These are phyloP conservation scores for Zapus hudsonius DNA, from an alignment of 2,113 vertebrate genomes.

Conservation along the genomic window DNA sequence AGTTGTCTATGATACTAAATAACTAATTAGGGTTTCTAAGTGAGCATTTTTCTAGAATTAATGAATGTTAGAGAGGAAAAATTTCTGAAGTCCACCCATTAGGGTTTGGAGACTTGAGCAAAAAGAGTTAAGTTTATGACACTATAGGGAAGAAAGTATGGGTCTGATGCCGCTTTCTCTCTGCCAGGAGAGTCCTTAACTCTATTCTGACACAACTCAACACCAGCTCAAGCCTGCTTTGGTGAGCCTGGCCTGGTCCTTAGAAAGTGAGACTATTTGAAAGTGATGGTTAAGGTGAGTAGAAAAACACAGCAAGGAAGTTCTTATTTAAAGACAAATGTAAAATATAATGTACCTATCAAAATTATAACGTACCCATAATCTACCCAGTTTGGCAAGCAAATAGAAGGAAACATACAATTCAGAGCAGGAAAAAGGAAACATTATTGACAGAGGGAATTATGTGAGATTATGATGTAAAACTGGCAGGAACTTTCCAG, in stretches of 20 bases:
- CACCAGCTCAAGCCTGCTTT: background rate
- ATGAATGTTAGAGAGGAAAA: background rate
- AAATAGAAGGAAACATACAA: background rate
- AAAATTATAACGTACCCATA: background rate
- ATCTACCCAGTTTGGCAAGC: background rate
- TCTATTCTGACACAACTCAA: background rate
- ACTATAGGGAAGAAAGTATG: background rate
- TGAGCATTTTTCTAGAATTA: background rate
- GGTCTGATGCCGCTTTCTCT: background rate
- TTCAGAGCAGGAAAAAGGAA: conserved; percentile 1
- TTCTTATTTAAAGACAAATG: conserved; percentile 16
- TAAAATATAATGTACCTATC: background rate
- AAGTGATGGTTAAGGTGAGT: background rate
- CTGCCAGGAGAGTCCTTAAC: background rate
- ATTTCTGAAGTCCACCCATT: background rate
- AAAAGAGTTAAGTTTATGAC: background rate
- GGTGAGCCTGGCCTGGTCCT: background rate
- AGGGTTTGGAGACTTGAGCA: background rate
- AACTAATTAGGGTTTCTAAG: background rate
- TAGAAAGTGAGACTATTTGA: background rate
- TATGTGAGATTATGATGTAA: background rate
- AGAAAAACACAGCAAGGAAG: background rate
- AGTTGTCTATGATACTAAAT: background rate
- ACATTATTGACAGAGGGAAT: background rate
- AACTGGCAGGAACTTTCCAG: background rate